Evolutionary conservation across 2,888 invertebrate genomes (phyloP).

Genomic region (Tipula helvola): DNA sequence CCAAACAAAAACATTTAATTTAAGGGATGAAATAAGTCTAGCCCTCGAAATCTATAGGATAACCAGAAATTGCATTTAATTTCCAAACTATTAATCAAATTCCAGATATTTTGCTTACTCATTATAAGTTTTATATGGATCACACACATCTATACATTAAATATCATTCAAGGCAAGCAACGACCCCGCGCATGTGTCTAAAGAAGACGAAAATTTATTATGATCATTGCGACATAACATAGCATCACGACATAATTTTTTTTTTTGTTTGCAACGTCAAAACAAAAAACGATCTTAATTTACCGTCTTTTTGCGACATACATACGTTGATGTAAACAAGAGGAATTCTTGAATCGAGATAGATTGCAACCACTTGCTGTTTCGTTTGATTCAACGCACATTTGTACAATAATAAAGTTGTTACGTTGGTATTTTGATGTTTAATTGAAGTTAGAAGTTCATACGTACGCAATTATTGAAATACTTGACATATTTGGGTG

Average conservation of each 20-base stretch:
- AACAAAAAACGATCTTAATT: background rate
- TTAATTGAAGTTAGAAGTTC: slow-evolving; percentile 4
- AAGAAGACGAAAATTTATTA: background rate
- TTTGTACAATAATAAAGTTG: background rate
- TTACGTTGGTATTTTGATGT: background rate
- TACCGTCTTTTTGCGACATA: background rate
- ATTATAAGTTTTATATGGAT: background rate
- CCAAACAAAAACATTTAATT: background rate
- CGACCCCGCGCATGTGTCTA: background rate
- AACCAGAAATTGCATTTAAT: background rate
- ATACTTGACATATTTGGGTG: background rate
- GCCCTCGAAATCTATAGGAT: background rate
- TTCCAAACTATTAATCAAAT: background rate
- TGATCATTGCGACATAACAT: background rate
- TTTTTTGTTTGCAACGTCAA: background rate
- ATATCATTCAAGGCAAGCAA: background rate
- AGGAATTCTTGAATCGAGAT: background rate
- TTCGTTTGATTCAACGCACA: background rate
- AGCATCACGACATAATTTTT: background rate
- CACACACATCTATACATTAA: background rate
- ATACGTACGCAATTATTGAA: background rate
- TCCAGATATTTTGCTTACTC: background rate
- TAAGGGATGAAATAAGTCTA: background rate
- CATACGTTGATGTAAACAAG: background rate
- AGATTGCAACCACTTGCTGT: background rate